Base-by-base conservation (phyloP, 1,140 invertebrate species). In the Cecropterus lyciades region DNA sequence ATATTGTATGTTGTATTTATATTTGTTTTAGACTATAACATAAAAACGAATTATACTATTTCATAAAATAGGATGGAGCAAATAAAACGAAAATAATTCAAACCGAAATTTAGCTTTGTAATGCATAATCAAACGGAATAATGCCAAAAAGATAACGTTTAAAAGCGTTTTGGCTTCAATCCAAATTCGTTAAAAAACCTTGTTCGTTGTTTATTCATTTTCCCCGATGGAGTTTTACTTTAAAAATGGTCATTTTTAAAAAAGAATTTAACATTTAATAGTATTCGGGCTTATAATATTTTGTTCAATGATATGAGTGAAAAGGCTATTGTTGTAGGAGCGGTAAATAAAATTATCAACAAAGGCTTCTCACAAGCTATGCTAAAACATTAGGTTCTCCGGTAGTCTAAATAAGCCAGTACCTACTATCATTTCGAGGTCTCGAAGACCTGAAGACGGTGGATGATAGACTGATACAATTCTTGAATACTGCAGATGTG, bases 81-180 rank as follows among this genome's bases (percentile, higher is more conserved):
- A 51, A 62, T 14, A 62, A 51, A 62, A 17, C 33, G n/a, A 30
- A 51, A 52, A 63, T 63, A 17, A 43, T 63, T 27, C 33, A 51
- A 52, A 13, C 49, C 17, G 20, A 63, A 63, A 63, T 52, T 42
- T 63, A 63, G 60, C 60, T 64, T 64, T 30, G 60, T 64, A 64
- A 64, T 64, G 60, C 49, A 64, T 64, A 64, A 64, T 64, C 60
- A 64, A 64, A 64, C 60, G 60, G 60, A 64, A 64, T 64, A 64
- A 64, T 64, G 60, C 60, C 60, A 64, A 64, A 64, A 64, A 64
- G 60, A 64, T 64, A 64, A 53, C 60, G 60, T 37, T 64, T 64
- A 53, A 64, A 64, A 53, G 49, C 49, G 37, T 64, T 64, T 64
- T 64, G 60, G 60, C 60, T 53, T 64, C 60, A 64, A 64, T 53